Base-by-base conservation (phyloP, 2,888 invertebrate genomes). In the Chrysina gloriosa region DNA sequence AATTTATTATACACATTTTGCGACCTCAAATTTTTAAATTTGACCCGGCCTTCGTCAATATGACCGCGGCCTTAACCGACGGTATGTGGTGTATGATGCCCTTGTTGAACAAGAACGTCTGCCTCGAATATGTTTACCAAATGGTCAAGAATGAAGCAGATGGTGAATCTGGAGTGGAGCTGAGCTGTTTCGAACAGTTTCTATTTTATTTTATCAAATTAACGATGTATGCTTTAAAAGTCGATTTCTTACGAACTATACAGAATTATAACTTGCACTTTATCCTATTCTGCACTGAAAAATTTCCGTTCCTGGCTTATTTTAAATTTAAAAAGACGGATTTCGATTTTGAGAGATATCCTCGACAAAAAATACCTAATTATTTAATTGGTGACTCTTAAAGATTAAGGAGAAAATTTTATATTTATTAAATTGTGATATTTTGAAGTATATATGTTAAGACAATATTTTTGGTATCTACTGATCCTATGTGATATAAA, bases 51-150 rank as follows among this genome's bases (percentile, higher is more conserved):
- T 94, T 92, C 80, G 84, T 89, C 56, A 82, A 87, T 73, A 90
- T 92, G 89, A 84, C 90, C 0, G 81, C 78, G 0, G 86, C 88
- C 0, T 83, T 94, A 76, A 79, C 92, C 1, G 84, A 89, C 50
- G 92, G 92, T 0, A 81, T 94, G 77, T 90, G 90, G 89, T 86
- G 86, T 2, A 82, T 91, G 42, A 89, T 90, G 78, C 90, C 91
- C 0, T 81, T 84, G 34, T 83, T 92, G 0, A 83, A 90, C 2
- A 84, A 88, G 0, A 81, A 84, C 4, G 85, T 88, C 0, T 87
- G 88, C 76, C 77, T 61, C 5, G 27, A 42, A 9, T 42, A 42
- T 7, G 7, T 61, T 3, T 42, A 61, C 9, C 11, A 61, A 5
- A 61, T 61, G 58, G 42, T 61, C 14, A 23, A 76, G 23, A 42